phyloP scores from a whole-genome alignment of 2,113 vertebrate species.

The Pomatostomus ruficeps region DNA sequence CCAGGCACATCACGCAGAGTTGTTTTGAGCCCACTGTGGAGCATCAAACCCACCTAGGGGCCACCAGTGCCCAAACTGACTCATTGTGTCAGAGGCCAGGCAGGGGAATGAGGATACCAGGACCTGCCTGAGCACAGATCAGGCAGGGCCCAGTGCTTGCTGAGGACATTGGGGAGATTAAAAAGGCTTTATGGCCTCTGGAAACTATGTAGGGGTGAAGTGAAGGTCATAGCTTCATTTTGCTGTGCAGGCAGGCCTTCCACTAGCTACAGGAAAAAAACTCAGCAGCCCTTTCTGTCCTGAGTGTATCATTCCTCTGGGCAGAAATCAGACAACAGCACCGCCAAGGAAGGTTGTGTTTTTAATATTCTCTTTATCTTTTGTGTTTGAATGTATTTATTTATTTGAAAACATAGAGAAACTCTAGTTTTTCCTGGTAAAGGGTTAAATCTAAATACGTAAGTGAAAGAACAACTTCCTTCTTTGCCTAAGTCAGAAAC shows the following conservation, averaged over 20 bases:
- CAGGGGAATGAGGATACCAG: not conserved
- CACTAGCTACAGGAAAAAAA: not conserved
- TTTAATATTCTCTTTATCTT: not conserved
- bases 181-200: not conserved
- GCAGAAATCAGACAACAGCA: not conserved
- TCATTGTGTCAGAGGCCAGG: accelerated
- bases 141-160: accelerated
- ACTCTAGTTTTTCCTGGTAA: not conserved
- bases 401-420: not conserved
- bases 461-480: constrained; percentile 34
- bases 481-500: not conserved
- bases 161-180: not conserved
- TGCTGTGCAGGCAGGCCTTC: not conserved
- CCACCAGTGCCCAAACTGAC: not conserved
- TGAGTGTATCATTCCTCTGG: not conserved
- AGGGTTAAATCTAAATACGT: constrained; percentile 15
- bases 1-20: not conserved
- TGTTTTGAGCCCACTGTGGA: not conserved
- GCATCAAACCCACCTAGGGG: accelerated
- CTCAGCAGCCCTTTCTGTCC: not conserved
- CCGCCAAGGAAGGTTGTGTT: not conserved
- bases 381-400: not conserved
- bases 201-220: not conserved
- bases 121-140: not conserved
- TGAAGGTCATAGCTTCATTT: not conserved